Percentiles rank a stretch among this genome's conserved stretches.
Conservation (phyloP, 2,888 invertebrate genomes). For the Camponotus fellah region DNA sequence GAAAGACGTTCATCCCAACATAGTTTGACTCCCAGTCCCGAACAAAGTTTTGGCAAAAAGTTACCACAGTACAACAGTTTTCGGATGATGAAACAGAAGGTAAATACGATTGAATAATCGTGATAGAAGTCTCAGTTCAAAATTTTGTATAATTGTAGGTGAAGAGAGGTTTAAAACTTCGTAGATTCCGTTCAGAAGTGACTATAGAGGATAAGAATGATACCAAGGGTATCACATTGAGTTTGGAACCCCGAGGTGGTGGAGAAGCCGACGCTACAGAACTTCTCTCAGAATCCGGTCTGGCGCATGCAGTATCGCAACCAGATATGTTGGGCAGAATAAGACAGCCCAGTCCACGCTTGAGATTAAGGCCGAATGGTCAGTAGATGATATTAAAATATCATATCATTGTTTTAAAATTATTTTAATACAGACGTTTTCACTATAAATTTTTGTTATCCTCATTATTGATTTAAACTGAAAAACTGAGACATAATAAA, state of each 20-base stretch:
- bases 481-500: conserved; percentile 9
- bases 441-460: background rate
- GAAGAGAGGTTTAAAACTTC: conserved; percentile 84
- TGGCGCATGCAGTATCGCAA: conserved; percentile 86
- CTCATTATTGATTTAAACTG: background rate
- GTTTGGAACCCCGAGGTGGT: conserved; percentile 83
- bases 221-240: conserved; percentile 79
- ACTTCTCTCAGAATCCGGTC: conserved; percentile 82
- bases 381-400: conserved; percentile 22
- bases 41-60: conserved; percentile 81
- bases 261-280: conserved; percentile 86
- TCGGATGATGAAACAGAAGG: conserved; percentile 85
- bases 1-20: conserved; percentile 79
- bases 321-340: conserved; percentile 83
- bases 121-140: conserved; percentile 15
- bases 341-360: conserved; percentile 80
- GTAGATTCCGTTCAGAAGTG: conserved; percentile 85
- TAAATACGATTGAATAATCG: conserved; percentile 57
- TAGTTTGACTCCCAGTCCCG: conserved; percentile 81
- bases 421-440: background rate
- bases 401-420: conserved; percentile 7
- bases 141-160: conserved; percentile 74
- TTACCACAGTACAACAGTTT: conserved; percentile 84
- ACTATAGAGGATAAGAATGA: conserved; percentile 85
- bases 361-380: conserved; percentile 81